phyloP scores from a whole-genome alignment of 2,113 vertebrate genomes.

The Micronycteris hirsuta region DNA sequence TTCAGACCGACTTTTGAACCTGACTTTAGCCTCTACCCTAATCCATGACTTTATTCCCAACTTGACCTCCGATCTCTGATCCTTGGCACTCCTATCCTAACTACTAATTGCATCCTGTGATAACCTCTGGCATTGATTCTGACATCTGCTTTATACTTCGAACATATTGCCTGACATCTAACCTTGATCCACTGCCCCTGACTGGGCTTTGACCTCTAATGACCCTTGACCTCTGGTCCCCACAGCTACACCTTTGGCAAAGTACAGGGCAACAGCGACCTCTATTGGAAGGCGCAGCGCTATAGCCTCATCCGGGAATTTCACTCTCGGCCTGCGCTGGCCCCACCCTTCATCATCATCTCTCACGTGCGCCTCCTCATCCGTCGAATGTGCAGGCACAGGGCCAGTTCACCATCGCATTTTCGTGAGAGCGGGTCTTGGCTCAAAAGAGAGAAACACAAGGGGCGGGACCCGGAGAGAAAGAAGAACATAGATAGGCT shows the following conservation, averaged over 20 bases:
- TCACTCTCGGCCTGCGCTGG: constrained; percentile 85
- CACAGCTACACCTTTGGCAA: constrained; percentile 89
- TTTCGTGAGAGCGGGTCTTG: constrained; percentile 56
- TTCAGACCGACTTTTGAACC: neutral
- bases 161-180: neutral
- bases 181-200: neutral
- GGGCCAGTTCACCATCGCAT: constrained; percentile 63
- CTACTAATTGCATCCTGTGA: neutral
- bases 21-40: neutral
- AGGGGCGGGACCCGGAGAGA: neutral
- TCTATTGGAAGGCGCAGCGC: constrained; percentile 92
- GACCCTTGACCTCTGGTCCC: neutral
- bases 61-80: neutral
- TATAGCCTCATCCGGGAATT: constrained; percentile 91
- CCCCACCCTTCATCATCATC: constrained; percentile 89
- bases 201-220: neutral
- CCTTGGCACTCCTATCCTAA: neutral
- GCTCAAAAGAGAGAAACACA: neutral
- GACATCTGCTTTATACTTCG: neutral
- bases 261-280: constrained; percentile 89
- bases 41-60: neutral
- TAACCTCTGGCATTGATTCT: neutral
- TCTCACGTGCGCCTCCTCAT: constrained; percentile 86
- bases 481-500: no score
- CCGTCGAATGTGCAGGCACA: constrained; percentile 65